Evolutionary conservation across 2,113 vertebrate species (phyloP).

Genomic region (Lasiurus borealis): DNA sequence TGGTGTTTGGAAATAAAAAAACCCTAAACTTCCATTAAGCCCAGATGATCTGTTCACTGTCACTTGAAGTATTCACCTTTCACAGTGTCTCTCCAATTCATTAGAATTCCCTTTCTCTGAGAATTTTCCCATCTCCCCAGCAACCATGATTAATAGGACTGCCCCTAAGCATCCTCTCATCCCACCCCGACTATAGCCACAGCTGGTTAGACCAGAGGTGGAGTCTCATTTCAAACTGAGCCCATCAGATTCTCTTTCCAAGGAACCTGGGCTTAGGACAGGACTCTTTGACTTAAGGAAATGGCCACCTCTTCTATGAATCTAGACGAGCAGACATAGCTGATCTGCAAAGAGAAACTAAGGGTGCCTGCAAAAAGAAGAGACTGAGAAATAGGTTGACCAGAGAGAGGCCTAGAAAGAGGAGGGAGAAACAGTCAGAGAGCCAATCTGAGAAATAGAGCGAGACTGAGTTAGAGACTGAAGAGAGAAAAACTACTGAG

Average conservation of each 20-base stretch:
- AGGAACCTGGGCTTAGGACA: not conserved
- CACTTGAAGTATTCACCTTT: not conserved
- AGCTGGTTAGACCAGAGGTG: not conserved
- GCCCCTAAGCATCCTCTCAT: not conserved
- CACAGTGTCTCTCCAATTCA: not conserved
- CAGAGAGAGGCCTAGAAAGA: not conserved
- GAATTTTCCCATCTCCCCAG: not conserved
- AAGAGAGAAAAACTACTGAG: not conserved
- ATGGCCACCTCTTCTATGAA: not conserved
- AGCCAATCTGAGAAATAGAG: not conserved
- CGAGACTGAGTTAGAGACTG: not conserved
- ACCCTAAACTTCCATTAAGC: not conserved
- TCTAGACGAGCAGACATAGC: not conserved
- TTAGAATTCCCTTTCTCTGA: not conserved
- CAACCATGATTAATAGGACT: not conserved
- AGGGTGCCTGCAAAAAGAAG: not conserved
- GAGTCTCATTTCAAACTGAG: not conserved
- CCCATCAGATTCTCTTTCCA: not conserved
- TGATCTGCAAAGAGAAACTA: not conserved
- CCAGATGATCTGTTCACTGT: slow-evolving; percentile 14
- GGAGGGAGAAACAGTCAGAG: not conserved
- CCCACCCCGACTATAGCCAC: not conserved
- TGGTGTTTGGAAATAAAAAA: slow-evolving; percentile 37
- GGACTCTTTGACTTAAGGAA: not conserved
- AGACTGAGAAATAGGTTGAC: not conserved